These are phyloP conservation scores for Masticophis lateralis DNA, from an alignment of 2,797 vertebrate genomes.

Conservation along the genomic window DNA sequence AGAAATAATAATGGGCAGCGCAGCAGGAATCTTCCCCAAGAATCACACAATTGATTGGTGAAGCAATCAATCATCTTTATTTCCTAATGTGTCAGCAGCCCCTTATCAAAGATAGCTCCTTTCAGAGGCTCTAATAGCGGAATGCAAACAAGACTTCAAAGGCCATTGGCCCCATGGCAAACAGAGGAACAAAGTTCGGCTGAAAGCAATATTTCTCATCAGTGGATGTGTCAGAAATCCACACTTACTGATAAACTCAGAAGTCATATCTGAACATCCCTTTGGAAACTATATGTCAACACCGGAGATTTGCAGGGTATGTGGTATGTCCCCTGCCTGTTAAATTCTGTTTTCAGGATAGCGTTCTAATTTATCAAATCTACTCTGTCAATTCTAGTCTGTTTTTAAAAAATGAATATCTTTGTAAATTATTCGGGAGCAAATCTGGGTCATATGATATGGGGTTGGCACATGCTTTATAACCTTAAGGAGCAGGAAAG, in stretches of 20 bases:
- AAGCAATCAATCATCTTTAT: constrained; percentile 65
- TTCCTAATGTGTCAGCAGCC: constrained; percentile 52
- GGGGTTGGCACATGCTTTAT: not conserved
- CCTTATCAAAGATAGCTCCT: constrained; percentile 23
- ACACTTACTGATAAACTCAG: accelerated
- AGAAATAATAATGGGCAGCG: constrained; percentile 43
- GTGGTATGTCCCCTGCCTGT: not conserved
- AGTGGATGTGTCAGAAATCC: constrained; percentile 30
- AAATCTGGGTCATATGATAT: not conserved
- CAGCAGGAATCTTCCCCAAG: constrained; percentile 64
- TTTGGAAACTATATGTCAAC: not conserved
- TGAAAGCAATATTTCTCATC: constrained; percentile 39
- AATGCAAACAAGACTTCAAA: constrained; percentile 65
- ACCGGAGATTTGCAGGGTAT: not conserved
- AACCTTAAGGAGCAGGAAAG: not conserved
- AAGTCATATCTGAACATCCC: not conserved
- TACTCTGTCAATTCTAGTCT: not conserved
- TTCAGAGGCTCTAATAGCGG: constrained; percentile 31
- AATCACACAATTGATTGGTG: constrained; percentile 23
- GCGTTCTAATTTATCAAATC: not conserved
- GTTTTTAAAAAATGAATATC: not conserved
- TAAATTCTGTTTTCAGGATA: not conserved
- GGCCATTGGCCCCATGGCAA: constrained; percentile 26
- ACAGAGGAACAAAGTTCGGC: constrained; percentile 33
- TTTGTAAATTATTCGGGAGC: not conserved